Evolutionary conservation across 2,113 vertebrate genomes (phyloP).

Genomic region (Eidolon helvum): DNA sequence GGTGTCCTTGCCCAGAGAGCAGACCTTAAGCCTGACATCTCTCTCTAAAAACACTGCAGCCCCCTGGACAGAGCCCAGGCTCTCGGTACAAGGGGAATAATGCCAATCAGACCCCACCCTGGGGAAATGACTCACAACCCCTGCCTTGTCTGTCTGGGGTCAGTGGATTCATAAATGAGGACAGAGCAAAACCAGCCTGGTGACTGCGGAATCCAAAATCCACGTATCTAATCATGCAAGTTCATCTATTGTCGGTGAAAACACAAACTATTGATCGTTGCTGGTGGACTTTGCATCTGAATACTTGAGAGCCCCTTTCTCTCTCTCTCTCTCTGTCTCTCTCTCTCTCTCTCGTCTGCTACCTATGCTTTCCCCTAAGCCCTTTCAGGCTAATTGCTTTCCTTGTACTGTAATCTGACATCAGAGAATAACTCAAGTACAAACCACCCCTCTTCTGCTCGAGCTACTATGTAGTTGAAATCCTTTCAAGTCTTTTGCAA

Average conservation of each 20-base stretch:
- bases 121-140: rapidly evolving
- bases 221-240: not conserved
- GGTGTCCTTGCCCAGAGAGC: not conserved
- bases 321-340: not conserved
- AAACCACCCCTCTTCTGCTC: not conserved
- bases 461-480: not conserved
- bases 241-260: not conserved
- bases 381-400: not conserved
- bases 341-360: not conserved
- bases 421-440: not conserved
- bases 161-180: not conserved
- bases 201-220: rapidly evolving
- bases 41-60: not conserved
- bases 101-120: rapidly evolving
- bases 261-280: not conserved
- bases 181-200: not conserved
- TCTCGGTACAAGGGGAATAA: not conserved
- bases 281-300: not conserved
- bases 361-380: not conserved
- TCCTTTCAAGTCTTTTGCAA: not conserved
- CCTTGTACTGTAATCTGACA: not conserved
- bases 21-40: too few relatives aligned
- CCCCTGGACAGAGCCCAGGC: rapidly evolving
- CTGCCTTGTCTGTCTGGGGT: rapidly evolving
- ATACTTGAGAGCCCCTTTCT: not conserved